Evolutionary conservation across 2,113 vertebrate species (phyloP).

Genomic region (Callopanchax toddi): DNA sequence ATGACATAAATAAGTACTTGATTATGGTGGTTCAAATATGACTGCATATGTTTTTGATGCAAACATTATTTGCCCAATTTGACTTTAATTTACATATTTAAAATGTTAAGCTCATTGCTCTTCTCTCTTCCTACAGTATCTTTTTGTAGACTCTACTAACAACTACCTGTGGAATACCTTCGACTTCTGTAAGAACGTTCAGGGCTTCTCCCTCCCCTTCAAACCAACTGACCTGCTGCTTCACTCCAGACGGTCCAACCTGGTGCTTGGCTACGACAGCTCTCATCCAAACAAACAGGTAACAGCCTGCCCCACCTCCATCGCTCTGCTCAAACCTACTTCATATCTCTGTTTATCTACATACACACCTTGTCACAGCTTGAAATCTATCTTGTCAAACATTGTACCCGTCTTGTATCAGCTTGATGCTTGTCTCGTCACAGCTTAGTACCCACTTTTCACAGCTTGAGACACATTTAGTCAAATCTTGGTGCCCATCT

Average conservation of each 20-base stretch:
- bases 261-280: conserved; percentile 91
- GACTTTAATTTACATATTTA: neutral
- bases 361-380: too few relatives aligned
- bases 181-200: conserved; percentile 89
- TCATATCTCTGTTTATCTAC: too few relatives aligned
- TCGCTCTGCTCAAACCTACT: too few relatives aligned
- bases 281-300: conserved; percentile 97
- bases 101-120: neutral
- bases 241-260: conserved; percentile 83
- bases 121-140: conserved; percentile 81
- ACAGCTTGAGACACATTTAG: too few relatives aligned
- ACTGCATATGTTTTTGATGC: too few relatives aligned
- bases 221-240: conserved; percentile 91
- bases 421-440: too few relatives aligned
- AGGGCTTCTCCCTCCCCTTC: conserved; percentile 90
- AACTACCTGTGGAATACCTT: conserved; percentile 93
- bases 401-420: too few relatives aligned
- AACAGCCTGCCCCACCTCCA: neutral
- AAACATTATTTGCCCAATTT: too few relatives aligned
- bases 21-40: too few relatives aligned
- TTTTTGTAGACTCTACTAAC: conserved; percentile 90
- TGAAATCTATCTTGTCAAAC: neutral
- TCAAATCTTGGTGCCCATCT: too few relatives aligned
- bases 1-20: too few relatives aligned
- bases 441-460: too few relatives aligned